A percentile compares a stretch with the other conserved stretches of the same genome.
Evolutionary conservation across 2,113 vertebrate genomes (phyloP).

Genomic region (Nymphicus hollandicus): DNA sequence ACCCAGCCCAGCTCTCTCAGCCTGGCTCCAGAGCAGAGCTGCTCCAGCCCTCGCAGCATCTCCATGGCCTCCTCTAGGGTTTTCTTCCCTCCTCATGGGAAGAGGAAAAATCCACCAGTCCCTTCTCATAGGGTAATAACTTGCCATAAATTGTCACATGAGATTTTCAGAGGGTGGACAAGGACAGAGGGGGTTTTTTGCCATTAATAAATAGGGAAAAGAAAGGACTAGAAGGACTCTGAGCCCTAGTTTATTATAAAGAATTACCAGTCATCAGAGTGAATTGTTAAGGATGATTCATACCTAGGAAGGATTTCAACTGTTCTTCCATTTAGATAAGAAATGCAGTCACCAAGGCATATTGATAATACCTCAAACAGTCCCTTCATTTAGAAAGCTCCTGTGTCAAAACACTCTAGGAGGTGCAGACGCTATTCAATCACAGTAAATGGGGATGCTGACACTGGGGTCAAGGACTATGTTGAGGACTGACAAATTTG

Average conservation of each 20-base stretch:
- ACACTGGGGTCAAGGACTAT: background rate
- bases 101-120: background rate
- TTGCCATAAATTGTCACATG: background rate
- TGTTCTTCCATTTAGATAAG: background rate
- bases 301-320: background rate
- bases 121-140: background rate
- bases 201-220: background rate
- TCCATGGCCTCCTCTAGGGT: background rate
- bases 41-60: background rate
- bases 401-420: background rate
- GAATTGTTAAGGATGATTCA: conserved; percentile 40
- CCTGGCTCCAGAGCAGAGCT: background rate
- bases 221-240: background rate
- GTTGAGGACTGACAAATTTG: background rate
- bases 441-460: background rate
- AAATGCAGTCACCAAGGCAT: conserved; percentile 1
- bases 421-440: background rate
- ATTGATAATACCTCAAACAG: background rate
- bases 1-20: background rate
- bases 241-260: background rate
- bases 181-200: background rate
- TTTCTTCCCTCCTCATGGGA: background rate
- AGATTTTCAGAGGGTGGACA: background rate
- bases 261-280: background rate
- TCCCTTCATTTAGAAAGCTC: background rate